phyloP scores from a whole-genome alignment of 2,113 vertebrate genomes.

The Macquaria ambigua region DNA sequence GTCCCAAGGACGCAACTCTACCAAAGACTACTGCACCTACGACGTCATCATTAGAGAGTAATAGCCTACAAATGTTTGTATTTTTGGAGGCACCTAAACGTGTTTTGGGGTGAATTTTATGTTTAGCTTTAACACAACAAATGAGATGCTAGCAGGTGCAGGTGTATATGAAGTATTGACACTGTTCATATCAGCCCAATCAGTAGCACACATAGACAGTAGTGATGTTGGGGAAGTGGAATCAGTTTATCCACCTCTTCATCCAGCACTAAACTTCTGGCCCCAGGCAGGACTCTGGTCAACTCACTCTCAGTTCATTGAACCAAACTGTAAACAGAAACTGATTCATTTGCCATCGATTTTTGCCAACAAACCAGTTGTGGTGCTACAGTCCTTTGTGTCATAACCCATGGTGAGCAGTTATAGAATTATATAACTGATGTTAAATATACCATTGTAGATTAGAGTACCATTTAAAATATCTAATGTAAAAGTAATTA shows the following conservation, averaged over 20 bases:
- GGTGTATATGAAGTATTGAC: background rate
- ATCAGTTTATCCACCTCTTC: conserved; percentile 17
- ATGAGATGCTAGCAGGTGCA: background rate
- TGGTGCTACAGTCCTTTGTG: conserved; percentile 5
- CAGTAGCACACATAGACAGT: background rate
- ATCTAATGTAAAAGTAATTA: background rate
- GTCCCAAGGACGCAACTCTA: background rate
- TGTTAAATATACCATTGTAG: background rate
- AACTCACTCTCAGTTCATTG: conserved; percentile 43
- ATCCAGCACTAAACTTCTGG: conserved; percentile 22
- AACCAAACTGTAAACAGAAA: conserved; percentile 53
- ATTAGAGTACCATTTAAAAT: background rate
- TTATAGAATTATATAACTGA: conserved; percentile 21
- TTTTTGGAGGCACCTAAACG: background rate
- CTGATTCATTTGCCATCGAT: conserved; percentile 41
- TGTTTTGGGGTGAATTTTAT: background rate
- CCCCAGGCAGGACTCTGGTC: conserved; percentile 28
- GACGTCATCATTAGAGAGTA: background rate
- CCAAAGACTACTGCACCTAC: background rate
- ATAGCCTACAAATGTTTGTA: background rate
- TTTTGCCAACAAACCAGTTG: conserved; percentile 31
- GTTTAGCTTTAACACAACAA: background rate
- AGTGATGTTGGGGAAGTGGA: background rate
- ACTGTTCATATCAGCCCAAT: background rate
- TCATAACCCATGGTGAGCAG: background rate